These are phyloP conservation scores for Halesus radiatus DNA, from an alignment of 1,140 invertebrate genomes.

Conservation along the genomic window DNA sequence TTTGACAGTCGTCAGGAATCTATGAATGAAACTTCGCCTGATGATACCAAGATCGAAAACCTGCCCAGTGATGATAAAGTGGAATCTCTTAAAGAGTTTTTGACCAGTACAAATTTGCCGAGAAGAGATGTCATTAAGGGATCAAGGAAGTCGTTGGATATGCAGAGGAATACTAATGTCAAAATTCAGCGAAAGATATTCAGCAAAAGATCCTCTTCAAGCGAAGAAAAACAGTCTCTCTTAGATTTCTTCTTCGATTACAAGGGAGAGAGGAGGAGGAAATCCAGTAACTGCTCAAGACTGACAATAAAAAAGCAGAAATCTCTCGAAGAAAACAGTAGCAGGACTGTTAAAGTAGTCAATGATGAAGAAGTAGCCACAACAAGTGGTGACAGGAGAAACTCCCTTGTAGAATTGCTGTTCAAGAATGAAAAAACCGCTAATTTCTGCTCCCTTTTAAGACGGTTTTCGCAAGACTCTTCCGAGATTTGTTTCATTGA, in stretches of 20 bases:
- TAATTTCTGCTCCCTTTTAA: slow-evolving; percentile 59
- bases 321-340: slow-evolving; percentile 49
- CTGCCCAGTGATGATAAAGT: slow-evolving; percentile 14
- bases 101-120: not conserved
- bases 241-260: slow-evolving; percentile 50
- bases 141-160: slow-evolving; percentile 30
- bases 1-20: slow-evolving; percentile 61
- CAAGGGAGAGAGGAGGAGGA: slow-evolving; percentile 42
- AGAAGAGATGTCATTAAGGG: not conserved
- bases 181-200: slow-evolving; percentile 53
- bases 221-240: slow-evolving; percentile 50
- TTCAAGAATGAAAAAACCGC: slow-evolving; percentile 65
- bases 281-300: slow-evolving; percentile 27
- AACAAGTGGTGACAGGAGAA: slow-evolving; percentile 62
- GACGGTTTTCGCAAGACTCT: slow-evolving; percentile 62
- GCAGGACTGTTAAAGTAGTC: not conserved
- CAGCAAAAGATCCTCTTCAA: slow-evolving; percentile 47
- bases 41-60: slow-evolving; percentile 62
- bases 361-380: slow-evolving; percentile 25
- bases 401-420: slow-evolving; percentile 67
- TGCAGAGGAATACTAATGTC: slow-evolving; percentile 39
- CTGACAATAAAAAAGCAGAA: slow-evolving; percentile 44
- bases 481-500: slow-evolving; percentile 66
- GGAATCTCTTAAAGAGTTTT: slow-evolving; percentile 27
- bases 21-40: slow-evolving; percentile 59